These are phyloP conservation scores for Mycteria americana DNA, from an alignment of 2,797 vertebrate species.

Conservation along the genomic window DNA sequence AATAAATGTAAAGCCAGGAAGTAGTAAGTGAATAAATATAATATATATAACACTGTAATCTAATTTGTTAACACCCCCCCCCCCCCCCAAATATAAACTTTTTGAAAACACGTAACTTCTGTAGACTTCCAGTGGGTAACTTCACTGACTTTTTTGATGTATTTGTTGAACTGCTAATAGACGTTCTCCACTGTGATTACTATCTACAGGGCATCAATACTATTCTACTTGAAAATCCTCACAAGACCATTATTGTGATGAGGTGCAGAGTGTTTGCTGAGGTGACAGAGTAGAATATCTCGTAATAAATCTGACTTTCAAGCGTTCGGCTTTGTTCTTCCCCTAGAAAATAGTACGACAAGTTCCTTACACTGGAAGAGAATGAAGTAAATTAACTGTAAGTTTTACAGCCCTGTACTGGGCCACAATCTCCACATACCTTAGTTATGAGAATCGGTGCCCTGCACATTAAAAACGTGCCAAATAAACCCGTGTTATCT, in stretches of 20 bases:
- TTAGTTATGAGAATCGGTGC: neutral
- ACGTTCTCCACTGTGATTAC: neutral
- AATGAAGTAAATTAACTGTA: neutral
- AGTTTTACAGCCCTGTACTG: neutral
- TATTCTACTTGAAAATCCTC: neutral
- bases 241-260: neutral
- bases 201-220: neutral
- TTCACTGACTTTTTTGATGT: neutral
- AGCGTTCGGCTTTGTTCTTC: neutral
- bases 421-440: neutral
- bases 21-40: neutral
- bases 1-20: neutral
- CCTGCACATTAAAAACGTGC: neutral
- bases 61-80: neutral
- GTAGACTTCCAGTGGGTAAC: neutral
- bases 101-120: neutral
- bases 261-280: neutral
- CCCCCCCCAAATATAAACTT: neutral
- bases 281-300: accelerated
- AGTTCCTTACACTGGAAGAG: neutral
- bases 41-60: neutral
- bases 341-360: neutral
- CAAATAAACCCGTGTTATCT: neutral
- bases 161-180: neutral
- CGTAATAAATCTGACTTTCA: neutral